phyloP scores from a whole-genome alignment of 1,140 invertebrate genomes.

The Drosophila albomicans region DNA sequence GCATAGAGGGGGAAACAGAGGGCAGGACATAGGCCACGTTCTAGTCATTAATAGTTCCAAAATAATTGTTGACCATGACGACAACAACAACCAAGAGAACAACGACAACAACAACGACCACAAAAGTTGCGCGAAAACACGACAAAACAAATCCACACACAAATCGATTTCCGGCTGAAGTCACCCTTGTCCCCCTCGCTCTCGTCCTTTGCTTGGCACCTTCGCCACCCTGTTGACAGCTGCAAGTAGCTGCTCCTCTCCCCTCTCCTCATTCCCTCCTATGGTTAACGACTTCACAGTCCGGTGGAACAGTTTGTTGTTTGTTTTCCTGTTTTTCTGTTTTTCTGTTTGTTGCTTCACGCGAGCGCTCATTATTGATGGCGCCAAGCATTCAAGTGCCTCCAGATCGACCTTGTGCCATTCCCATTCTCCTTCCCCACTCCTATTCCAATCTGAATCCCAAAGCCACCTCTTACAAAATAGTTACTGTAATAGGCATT shows the following conservation, averaged over 20 bases:
- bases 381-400: constrained; percentile 55
- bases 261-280: neutral
- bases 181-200: constrained; percentile 10
- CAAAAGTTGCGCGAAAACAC: constrained; percentile 60
- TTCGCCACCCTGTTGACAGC: constrained; percentile 68
- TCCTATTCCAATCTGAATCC: neutral
- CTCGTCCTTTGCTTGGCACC: constrained; percentile 12
- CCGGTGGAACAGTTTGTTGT: constrained; percentile 57
- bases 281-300: constrained; percentile 50
- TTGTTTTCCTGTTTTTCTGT: constrained; percentile 69
- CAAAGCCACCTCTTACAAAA: constrained; percentile 16
- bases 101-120: constrained; percentile 34
- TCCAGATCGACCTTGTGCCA: constrained; percentile 69
- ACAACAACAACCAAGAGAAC: constrained; percentile 7
- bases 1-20: neutral
- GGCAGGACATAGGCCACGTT: constrained; percentile 39
- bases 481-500: constrained; percentile 65
- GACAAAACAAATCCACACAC: constrained; percentile 79
- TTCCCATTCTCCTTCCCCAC: neutral
- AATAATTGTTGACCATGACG: constrained; percentile 79
- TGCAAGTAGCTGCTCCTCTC: constrained; percentile 61
- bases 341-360: constrained; percentile 69
- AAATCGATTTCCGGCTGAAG: constrained; percentile 73
- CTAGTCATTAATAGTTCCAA: constrained; percentile 78
- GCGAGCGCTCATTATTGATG: constrained; percentile 76